Conservation (phyloP, 2,113 vertebrate genomes). For the Albula glossodonta region DNA sequence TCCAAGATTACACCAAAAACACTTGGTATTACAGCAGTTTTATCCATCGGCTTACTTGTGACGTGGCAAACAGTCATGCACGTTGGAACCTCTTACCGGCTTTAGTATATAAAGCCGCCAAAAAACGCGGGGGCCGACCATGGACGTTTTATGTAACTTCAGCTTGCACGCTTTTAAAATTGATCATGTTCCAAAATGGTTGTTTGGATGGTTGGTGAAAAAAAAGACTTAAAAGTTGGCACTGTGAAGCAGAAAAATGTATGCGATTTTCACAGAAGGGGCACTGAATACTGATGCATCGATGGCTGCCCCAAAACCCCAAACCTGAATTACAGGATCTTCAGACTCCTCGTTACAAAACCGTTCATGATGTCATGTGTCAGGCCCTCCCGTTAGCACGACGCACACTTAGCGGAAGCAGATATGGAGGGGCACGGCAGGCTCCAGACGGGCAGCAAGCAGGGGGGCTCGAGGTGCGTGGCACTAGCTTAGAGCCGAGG, state of each 20-base stretch:
- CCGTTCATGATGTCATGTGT: not conserved
- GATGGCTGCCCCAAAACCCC: not conserved
- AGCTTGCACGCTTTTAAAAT: not conserved
- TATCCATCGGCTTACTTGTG: not conserved
- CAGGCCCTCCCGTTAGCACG: not conserved
- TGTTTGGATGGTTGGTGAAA: not conserved
- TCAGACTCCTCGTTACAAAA: not conserved
- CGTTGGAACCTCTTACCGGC: not conserved
- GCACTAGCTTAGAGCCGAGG: not conserved
- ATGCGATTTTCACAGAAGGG: not conserved
- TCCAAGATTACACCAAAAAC: not conserved
- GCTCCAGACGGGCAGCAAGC: not conserved
- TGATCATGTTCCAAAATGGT: not conserved
- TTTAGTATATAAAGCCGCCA: not conserved
- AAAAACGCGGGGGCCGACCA: not conserved
- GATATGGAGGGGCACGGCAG: not conserved
- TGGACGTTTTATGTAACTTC: not conserved
- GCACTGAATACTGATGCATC: slow-evolving; percentile 7
- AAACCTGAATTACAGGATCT: not conserved
- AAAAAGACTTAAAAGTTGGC: slow-evolving; percentile 9
- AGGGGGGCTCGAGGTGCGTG: not conserved
- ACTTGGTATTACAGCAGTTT: not conserved
- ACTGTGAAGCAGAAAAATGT: not conserved
- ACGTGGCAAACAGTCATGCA: not conserved
- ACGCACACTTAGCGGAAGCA: not conserved